Evolutionary conservation across 2,888 invertebrate species (phyloP).

Genomic region (Furcula furcula): DNA sequence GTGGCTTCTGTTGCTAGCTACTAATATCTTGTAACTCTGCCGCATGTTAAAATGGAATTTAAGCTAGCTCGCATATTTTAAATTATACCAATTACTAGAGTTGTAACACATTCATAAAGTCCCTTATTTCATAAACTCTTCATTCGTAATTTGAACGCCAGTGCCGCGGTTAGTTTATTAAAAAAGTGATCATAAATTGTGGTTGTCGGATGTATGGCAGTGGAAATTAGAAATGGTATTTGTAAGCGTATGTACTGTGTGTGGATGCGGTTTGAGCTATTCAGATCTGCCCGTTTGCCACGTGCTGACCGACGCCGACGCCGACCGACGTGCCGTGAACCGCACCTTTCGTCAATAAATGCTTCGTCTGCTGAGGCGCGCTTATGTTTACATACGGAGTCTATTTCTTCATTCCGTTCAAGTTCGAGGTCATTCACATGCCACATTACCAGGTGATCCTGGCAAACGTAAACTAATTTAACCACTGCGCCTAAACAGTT

Average conservation of each 20-base stretch:
- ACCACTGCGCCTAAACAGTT: not conserved
- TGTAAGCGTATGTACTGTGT: constrained; percentile 35
- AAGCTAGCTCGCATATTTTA: no score
- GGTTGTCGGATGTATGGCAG: constrained; percentile 26
- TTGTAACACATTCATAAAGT: no score
- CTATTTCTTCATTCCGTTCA: constrained; percentile 60
- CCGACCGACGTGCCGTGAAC: constrained; percentile 60
- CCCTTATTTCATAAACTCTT: no score
- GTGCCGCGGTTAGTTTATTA: constrained; percentile 14
- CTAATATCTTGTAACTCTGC: no score
- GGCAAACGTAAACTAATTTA: not conserved
- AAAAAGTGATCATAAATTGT: constrained; percentile 32
- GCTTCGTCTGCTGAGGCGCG: constrained; percentile 58
- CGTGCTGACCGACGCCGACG: constrained; percentile 48
- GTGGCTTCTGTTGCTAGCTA: no score
- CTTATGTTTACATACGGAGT: constrained; percentile 63
- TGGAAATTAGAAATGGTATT: constrained; percentile 31
- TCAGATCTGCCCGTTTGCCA: constrained; percentile 58
- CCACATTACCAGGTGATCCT: constrained; percentile 5
- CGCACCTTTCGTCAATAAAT: constrained; percentile 56
- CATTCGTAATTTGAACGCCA: constrained; percentile 8
- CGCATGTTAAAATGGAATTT: no score
- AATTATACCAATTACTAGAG: no score
- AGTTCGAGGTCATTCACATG: constrained; percentile 73
- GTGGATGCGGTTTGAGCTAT: constrained; percentile 30